These are phyloP conservation scores for Heterochromis multidens DNA, from an alignment of 2,113 vertebrate species.

Conservation along the genomic window DNA sequence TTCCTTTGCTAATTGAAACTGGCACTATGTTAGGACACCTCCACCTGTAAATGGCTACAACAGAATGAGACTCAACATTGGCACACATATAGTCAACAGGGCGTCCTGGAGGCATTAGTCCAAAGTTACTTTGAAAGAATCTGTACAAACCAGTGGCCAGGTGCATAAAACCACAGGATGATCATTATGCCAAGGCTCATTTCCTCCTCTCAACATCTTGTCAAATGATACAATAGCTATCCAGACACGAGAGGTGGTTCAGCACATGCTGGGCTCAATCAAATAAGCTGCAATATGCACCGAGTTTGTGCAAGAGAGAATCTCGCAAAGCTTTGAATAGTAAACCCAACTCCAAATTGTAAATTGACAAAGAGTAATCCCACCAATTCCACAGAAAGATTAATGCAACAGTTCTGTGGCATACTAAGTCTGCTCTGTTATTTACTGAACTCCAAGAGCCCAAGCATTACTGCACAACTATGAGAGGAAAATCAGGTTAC, in stretches of 20 bases:
- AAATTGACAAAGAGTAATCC: slow-evolving; percentile 65
- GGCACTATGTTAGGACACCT: slow-evolving; percentile 20
- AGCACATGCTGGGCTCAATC: slow-evolving; percentile 34
- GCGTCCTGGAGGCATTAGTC: slow-evolving; percentile 33
- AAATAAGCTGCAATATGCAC: slow-evolving; percentile 36
- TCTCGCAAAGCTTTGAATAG: slow-evolving; percentile 17
- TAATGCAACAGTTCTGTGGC: slow-evolving; percentile 43
- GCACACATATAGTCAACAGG: background rate
- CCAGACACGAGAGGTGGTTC: slow-evolving; percentile 16
- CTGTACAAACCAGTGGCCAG: slow-evolving; percentile 31
- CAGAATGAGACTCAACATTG: slow-evolving; percentile 11
- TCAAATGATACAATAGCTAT: slow-evolving; percentile 32
- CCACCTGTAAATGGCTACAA: slow-evolving; percentile 29
- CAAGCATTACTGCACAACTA: slow-evolving; percentile 22
- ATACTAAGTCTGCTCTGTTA: slow-evolving; percentile 32
- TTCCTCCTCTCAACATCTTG: slow-evolving; percentile 59
- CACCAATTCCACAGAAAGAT: slow-evolving; percentile 54
- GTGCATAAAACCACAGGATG: slow-evolving; percentile 52
- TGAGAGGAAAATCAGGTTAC: slow-evolving; percentile 55
- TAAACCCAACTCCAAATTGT: slow-evolving; percentile 41
- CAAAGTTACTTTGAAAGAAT: slow-evolving; percentile 57
- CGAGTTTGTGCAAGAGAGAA: slow-evolving; percentile 6
- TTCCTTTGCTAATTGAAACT: slow-evolving; percentile 21
- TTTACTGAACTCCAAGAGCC: slow-evolving; percentile 29
- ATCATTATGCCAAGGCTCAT: slow-evolving; percentile 33